Evolutionary conservation across 2,113 vertebrate genomes (phyloP).

Genomic region (Poecilia latipinna): DNA sequence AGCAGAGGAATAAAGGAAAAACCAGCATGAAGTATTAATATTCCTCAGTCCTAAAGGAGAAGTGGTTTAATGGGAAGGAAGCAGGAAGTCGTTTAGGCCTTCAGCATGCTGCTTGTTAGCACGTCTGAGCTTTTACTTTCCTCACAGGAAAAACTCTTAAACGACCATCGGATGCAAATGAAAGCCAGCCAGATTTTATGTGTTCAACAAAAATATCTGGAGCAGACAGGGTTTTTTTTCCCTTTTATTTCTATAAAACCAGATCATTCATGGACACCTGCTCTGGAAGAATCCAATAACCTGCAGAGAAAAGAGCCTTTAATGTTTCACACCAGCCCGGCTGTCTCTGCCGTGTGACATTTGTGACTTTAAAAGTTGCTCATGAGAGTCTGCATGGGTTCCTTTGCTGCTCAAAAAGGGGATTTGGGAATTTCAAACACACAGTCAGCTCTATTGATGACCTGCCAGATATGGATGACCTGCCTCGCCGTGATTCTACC

Average conservation of each 20-base stretch:
- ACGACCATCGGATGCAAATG: constrained; percentile 21
- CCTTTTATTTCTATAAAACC: neutral
- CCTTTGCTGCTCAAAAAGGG: constrained; percentile 2
- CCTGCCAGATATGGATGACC: constrained; percentile 58
- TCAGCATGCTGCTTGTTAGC: constrained; percentile 2
- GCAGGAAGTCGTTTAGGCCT: constrained; percentile 12
- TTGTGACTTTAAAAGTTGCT: constrained; percentile 25
- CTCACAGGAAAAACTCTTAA: neutral
- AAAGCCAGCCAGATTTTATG: neutral
- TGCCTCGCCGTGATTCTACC: constrained; percentile 28
- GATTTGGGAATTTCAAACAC: constrained; percentile 45
- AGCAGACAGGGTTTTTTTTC: neutral
- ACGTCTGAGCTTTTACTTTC: neutral
- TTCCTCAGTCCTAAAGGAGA: constrained; percentile 53
- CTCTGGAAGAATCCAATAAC: constrained; percentile 3
- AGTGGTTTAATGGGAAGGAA: constrained; percentile 40
- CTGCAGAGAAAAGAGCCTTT: constrained; percentile 4
- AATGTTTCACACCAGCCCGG: neutral
- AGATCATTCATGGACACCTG: neutral
- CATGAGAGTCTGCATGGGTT: constrained; percentile 3
- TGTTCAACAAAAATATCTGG: neutral
- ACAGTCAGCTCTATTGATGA: constrained; percentile 51
- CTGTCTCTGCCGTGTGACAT: constrained; percentile 17
- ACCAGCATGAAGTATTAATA: constrained; percentile 66
- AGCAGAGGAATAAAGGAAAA: constrained; percentile 29